Evolutionary conservation across 53 echinoderm and acorn worm species (phyloP).

Genomic region (Crossaster papposus): DNA sequence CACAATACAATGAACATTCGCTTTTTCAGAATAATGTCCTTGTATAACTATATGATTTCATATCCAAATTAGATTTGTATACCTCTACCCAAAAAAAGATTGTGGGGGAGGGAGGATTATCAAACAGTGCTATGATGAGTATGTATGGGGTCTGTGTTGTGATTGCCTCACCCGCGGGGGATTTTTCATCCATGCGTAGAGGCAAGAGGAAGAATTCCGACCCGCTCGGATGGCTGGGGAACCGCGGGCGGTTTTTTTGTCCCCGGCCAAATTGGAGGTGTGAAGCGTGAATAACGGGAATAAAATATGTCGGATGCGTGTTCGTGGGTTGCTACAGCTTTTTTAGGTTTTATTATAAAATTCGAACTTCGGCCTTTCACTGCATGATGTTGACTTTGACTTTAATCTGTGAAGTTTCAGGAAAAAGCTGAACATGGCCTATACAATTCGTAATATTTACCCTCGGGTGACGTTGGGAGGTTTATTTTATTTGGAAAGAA

Average conservation of each 20-base stretch:
- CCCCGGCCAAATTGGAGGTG: conserved; percentile 51
- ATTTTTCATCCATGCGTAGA: conserved; percentile 31
- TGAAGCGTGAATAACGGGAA: conserved; percentile 57
- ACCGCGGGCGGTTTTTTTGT: conserved; percentile 51
- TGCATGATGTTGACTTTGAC: neutral
- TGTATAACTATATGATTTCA: neutral
- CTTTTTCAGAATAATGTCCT: neutral
- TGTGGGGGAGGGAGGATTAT: too few relatives aligned
- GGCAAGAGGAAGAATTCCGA: conserved; percentile 36
- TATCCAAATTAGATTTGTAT: neutral
- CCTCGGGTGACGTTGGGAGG: too few relatives aligned
- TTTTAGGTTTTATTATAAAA: too few relatives aligned
- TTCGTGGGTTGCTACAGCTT: conserved; percentile 15
- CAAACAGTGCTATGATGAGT: neutral
- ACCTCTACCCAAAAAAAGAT: neutral
- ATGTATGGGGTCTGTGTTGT: neutral
- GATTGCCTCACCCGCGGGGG: conserved; percentile 22
- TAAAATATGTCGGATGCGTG: conserved; percentile 58
- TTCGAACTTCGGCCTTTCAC: neutral
- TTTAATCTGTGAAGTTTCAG: neutral
- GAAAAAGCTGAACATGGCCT: neutral
- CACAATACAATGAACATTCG: conserved; percentile 24
- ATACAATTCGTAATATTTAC: neutral
- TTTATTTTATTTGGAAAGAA: too few relatives aligned
- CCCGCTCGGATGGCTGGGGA: conserved; percentile 48